Base-by-base conservation (phyloP, 2,113 vertebrate genomes). In the Axis porcinus region DNA sequence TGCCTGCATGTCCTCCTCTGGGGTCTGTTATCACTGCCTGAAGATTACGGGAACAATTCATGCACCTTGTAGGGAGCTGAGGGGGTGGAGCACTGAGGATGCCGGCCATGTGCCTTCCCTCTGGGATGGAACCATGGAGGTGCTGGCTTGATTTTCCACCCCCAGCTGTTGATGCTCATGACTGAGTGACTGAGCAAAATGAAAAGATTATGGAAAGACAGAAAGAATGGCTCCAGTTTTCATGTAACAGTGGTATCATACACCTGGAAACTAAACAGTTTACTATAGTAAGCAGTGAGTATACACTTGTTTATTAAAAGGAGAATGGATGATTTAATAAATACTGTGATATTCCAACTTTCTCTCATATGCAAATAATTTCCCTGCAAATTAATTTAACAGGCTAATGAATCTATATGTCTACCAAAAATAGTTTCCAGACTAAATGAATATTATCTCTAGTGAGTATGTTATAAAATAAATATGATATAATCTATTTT, bases 281-380 rank as follows among this genome's bases (percentile, higher is more conserved):
- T 82, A 50, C 13, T 50, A 79, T 2, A 70, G 6, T 27, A 76
- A 14, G 5, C n/a, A 85, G 60, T 45, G 14, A 36, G 4, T 45
- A 64, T 54, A 54, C 16, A n/a, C 19, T 86, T 79, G 16, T 47
- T 86, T 79, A 67, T 78, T 79, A 79, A 86, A 95, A 88, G 47
- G 16, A 79, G 47, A 64, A 64, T 40, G 45, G 9, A 21, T 33
- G n/a, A 16, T 50, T 95, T 57, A 92, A 33, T 50, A 47, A 57
- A 86, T 81, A 70, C 13, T 81, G 6, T 64, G 23, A 30, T 81
- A 33, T 36, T 82, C 12, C 6, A 40, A 57, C 36, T 36, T 10
- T 33, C 12, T 36, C 2, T 30, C 1, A 47, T 3, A 25, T 33
- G 9, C 14, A 94, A 67, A 70, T 58, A 14, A 21, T 79, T 81